Conservation (phyloP, 2,113 vertebrate genomes). For the Scortum barcoo region DNA sequence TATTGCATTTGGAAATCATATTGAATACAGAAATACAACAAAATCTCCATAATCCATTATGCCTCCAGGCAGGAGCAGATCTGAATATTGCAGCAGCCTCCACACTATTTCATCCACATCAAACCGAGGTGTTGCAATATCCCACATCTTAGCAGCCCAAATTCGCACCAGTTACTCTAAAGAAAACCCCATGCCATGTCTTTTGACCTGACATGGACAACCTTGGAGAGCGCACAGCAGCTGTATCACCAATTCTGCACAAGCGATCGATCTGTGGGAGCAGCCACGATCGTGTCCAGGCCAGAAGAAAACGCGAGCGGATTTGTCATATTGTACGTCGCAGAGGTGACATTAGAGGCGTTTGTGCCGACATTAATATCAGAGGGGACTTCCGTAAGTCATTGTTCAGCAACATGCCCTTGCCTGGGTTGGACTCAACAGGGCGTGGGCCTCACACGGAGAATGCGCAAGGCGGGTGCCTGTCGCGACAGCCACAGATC, state of each 20-base stretch:
- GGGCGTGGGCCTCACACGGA: conserved; percentile 86
- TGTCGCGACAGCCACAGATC: conserved; percentile 50
- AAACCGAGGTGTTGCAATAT: not conserved
- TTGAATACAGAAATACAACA: not conserved
- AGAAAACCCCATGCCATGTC: not conserved
- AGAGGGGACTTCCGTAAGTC: conserved; percentile 47
- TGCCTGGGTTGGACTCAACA: conserved; percentile 73
- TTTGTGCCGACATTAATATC: conserved; percentile 27
- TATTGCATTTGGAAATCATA: conserved; percentile 1
- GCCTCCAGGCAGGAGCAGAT: not conserved
- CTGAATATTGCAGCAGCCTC: conserved; percentile 17
- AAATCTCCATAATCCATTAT: not conserved
- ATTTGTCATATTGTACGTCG: conserved; percentile 19
- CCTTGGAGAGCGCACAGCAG: not conserved
- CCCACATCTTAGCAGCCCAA: not conserved
- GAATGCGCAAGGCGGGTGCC: conserved; percentile 78
- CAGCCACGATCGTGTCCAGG: not conserved
- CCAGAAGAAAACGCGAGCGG: not conserved
- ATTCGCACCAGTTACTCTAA: not conserved
- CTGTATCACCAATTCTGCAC: not conserved
- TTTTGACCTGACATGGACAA: conserved; percentile 10
- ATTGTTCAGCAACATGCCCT: conserved; percentile 66
- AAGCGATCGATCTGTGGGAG: conserved; percentile 22
- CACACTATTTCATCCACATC: conserved; percentile 8
- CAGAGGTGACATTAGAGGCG: conserved; percentile 38